A percentile compares a stretch with the other conserved stretches of the same genome.
Conservation (phyloP, 2,113 vertebrate genomes). For the Brachypteracias leptosomus region DNA sequence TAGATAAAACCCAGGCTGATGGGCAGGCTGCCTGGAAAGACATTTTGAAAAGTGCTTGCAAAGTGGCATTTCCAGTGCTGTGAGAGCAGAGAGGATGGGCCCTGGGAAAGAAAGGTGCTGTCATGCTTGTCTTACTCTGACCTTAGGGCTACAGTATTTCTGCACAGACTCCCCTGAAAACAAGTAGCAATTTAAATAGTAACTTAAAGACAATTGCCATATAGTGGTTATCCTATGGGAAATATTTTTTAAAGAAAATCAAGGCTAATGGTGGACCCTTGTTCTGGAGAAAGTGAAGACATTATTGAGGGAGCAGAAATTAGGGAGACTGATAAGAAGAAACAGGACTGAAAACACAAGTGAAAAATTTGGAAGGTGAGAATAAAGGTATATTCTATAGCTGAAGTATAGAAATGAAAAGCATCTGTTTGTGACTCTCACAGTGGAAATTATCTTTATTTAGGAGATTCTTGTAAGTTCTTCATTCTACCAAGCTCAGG, state of each 20-base stretch:
- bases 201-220: not conserved
- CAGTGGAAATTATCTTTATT: not conserved
- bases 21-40: not conserved
- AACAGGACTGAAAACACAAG: not conserved
- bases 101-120: not conserved
- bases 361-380: not conserved
- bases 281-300: not conserved
- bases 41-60: not conserved
- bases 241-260: not conserved
- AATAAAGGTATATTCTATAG: not conserved
- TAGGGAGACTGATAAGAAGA: not conserved
- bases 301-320: not conserved
- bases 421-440: not conserved
- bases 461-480: not conserved
- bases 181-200: not conserved
- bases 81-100: not conserved
- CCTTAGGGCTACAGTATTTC: not conserved
- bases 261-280: not conserved
- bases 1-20: not conserved
- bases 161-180: not conserved
- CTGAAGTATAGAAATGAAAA: not conserved
- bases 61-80: not conserved
- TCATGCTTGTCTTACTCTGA: not conserved
- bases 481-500: not conserved
- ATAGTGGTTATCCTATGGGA: not conserved